These are phyloP conservation scores for Tipula confusa DNA, from an alignment of 2,888 invertebrate genomes.

Conservation along the genomic window DNA sequence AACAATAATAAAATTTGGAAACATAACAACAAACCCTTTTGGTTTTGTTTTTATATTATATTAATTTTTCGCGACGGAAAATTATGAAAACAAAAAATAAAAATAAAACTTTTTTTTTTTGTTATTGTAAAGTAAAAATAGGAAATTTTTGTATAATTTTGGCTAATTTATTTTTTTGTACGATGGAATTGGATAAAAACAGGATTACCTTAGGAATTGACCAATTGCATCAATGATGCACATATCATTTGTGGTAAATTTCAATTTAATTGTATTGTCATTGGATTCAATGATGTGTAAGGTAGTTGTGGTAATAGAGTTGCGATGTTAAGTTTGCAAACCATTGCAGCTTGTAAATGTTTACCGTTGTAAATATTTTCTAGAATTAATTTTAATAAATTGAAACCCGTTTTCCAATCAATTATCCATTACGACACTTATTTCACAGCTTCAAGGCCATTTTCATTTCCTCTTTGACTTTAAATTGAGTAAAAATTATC, in stretches of 20 bases:
- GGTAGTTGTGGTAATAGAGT: no score
- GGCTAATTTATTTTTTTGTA: background rate
- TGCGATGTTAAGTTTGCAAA: no score
- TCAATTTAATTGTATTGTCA: no score
- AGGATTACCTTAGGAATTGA: no score
- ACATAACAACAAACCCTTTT: background rate
- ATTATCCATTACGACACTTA: background rate
- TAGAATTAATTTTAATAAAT: no score
- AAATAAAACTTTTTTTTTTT: background rate
- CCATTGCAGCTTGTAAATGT: no score
- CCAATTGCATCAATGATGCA: no score
- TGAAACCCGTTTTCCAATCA: background rate
- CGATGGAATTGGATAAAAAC: no score
- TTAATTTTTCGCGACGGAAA: background rate
- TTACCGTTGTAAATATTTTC: no score
- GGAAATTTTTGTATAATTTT: background rate
- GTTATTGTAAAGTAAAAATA: no score
- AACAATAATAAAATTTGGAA: background rate
- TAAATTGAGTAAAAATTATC: background rate
- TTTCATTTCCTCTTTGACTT: background rate
- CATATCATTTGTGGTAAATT: no score
- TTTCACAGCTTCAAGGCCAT: background rate
- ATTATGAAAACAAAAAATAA: background rate
- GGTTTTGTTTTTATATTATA: background rate
- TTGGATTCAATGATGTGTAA: no score